Evolutionary conservation across 2,888 invertebrate genomes (phyloP).

Genomic region (Tipula confusa): DNA sequence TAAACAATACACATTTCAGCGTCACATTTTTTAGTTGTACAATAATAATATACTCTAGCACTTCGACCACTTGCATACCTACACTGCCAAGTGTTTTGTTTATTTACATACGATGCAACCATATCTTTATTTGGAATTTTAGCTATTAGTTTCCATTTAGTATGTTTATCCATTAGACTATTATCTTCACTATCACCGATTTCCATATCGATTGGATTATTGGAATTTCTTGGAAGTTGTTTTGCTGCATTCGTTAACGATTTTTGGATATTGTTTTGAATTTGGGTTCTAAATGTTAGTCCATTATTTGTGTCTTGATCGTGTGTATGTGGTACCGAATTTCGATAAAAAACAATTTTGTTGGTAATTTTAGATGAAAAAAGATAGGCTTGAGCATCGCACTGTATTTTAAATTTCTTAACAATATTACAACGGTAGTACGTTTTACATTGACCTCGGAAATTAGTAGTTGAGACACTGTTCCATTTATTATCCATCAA

Average conservation of each 20-base stretch:
- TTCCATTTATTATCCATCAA: neutral
- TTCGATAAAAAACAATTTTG: neutral
- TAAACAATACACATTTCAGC: neutral
- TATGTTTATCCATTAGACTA: neutral
- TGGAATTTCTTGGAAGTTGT: too few species aligned
- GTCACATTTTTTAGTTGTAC: neutral
- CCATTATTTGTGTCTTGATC: too few species aligned
- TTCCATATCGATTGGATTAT: too few species aligned
- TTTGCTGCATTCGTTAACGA: too few species aligned
- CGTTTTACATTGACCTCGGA: neutral
- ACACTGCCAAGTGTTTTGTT: neutral
- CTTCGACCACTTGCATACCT: neutral
- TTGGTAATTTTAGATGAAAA: neutral
- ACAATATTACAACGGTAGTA: neutral
- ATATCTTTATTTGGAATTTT: neutral
- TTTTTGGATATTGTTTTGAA: too few species aligned
- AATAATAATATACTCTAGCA: neutral
- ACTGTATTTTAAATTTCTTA: neutral
- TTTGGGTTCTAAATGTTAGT: too few species aligned
- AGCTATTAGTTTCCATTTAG: neutral
- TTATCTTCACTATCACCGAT: too few species aligned
- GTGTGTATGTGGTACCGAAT: neutral
- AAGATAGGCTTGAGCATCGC: neutral
- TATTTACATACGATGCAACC: neutral
- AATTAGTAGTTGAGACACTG: neutral